Percentiles rank a stretch among this genome's conserved stretches.
These are phyloP conservation scores for Hemibagrus wyckioides DNA, from an alignment of 2,113 vertebrate species.

Conservation along the genomic window DNA sequence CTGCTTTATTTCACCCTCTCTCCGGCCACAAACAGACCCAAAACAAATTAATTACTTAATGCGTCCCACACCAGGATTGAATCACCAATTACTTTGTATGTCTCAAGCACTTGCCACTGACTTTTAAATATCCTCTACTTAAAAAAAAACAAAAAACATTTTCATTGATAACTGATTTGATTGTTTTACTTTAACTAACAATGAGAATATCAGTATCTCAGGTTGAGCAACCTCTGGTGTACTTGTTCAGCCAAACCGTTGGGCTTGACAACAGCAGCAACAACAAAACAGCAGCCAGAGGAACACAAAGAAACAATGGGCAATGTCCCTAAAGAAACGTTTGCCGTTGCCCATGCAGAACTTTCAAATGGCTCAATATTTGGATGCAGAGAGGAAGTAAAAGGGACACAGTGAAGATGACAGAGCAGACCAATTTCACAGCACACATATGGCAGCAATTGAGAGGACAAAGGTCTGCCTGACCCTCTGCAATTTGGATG, in stretches of 20 bases:
- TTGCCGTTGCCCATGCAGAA: not conserved
- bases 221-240: not conserved
- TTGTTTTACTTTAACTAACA: conserved; percentile 28
- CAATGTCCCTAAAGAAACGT: not conserved
- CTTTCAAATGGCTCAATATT: not conserved
- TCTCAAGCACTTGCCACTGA: conserved; percentile 59
- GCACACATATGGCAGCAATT: conserved; percentile 77
- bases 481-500: conserved; percentile 81
- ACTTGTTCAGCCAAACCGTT: not conserved
- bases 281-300: not conserved
- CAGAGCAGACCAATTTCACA: conserved; percentile 65
- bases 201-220: not conserved
- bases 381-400: conserved; percentile 28
- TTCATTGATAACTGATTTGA: conserved; percentile 21
- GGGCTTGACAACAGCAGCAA: not conserved
- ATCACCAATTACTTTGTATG: conserved; percentile 72
- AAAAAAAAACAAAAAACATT: not conserved
- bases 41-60: conserved; percentile 57
- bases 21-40: conserved; percentile 69
- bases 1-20: conserved; percentile 69
- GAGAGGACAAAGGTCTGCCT: conserved; percentile 72
- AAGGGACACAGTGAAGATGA: conserved; percentile 67
- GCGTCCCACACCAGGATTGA: not conserved
- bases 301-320: not conserved
- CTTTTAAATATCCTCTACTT: conserved; percentile 64